Percentiles rank a stretch among this genome's conserved stretches.
Conservation (phyloP, 2,888 invertebrate genomes). For the Mactromeris polynyma region DNA sequence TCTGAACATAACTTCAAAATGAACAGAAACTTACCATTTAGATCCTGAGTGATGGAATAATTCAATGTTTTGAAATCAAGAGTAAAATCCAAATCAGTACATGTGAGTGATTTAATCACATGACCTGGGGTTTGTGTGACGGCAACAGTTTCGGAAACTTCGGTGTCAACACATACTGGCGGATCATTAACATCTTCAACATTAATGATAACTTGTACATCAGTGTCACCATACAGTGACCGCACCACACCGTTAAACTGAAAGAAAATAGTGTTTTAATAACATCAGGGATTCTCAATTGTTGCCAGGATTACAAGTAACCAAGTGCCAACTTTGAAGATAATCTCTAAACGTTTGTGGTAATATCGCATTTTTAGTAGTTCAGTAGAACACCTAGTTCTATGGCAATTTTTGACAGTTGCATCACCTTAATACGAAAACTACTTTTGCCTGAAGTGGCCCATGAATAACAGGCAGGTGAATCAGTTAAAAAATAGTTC, state of each 20-base stretch:
- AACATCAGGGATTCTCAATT: too few relatives aligned
- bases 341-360: too few relatives aligned
- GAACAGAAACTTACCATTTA: neutral
- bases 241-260: conserved; percentile 41
- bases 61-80: conserved; percentile 6
- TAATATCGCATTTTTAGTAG: too few relatives aligned
- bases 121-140: conserved; percentile 29
- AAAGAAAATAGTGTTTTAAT: neutral
- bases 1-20: too few relatives aligned
- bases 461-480: too few relatives aligned
- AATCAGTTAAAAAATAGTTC: too few relatives aligned
- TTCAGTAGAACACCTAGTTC: too few relatives aligned
- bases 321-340: too few relatives aligned
- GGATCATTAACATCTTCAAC: conserved; percentile 61
- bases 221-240: conserved; percentile 49
- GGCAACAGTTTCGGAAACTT: neutral
- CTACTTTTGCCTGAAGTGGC: too few relatives aligned
- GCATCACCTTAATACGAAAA: too few relatives aligned
- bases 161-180: conserved; percentile 28
- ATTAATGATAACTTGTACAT: conserved; percentile 30
- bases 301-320: too few relatives aligned
- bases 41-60: neutral
- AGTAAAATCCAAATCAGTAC: conserved; percentile 46
- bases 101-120: neutral
- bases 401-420: too few relatives aligned